Conservation (phyloP, 2,888 invertebrate species). For the Phania funesta region DNA sequence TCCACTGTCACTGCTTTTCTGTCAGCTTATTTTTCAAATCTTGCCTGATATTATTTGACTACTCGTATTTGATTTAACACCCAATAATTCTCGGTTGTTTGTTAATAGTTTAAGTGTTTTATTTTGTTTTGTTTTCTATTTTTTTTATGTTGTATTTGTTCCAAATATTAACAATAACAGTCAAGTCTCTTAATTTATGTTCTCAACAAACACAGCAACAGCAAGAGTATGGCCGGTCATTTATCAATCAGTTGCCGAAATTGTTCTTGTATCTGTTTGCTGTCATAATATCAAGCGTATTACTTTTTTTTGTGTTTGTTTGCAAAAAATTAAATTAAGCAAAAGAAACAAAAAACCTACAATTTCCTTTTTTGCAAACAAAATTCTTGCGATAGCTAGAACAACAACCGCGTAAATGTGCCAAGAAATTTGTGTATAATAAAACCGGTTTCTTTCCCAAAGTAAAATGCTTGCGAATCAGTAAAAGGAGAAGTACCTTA, state of each 20-base stretch:
- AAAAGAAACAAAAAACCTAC: slow-evolving; percentile 15
- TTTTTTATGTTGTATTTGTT: background rate
- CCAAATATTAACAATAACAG: slow-evolving; percentile 24
- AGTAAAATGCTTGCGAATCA: slow-evolving; percentile 14
- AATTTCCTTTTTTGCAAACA: slow-evolving; percentile 47
- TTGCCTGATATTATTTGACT: background rate
- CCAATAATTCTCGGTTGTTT: background rate
- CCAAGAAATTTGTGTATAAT: slow-evolving; percentile 28
- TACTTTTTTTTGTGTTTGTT: too few relatives aligned
- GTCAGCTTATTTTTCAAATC: background rate
- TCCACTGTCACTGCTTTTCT: background rate
- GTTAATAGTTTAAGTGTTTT: background rate
- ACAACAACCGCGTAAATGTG: slow-evolving; percentile 35
- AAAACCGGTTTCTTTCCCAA: slow-evolving; percentile 35
- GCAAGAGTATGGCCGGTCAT: background rate
- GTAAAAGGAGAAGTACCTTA: slow-evolving; percentile 31
- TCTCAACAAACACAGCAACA: slow-evolving; percentile 14
- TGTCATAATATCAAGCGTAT: slow-evolving; percentile 43
- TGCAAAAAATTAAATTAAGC: background rate
- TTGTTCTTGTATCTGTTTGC: slow-evolving; percentile 28
- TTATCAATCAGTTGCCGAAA: slow-evolving; percentile 46
- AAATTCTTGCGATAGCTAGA: slow-evolving; percentile 18
- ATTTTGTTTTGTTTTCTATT: background rate
- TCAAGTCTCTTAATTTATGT: slow-evolving; percentile 12
- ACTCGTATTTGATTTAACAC: background rate